Base-by-base conservation (phyloP, 92 coral and sea anemone genomes). In the Parazoanthus darwini region DNA sequence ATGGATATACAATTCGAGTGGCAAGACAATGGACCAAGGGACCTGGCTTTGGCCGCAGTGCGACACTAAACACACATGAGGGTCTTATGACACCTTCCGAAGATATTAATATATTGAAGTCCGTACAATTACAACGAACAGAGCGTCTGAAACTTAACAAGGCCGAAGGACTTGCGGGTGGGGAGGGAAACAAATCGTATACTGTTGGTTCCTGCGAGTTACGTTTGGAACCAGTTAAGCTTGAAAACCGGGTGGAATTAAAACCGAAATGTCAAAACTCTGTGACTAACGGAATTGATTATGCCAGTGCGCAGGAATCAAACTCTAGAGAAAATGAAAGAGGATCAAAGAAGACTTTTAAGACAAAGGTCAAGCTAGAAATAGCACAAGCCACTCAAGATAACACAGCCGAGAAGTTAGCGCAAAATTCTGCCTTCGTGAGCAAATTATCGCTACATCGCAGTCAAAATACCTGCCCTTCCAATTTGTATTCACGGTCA, bases 401-500 rank as follows among this genome's bases (percentile, higher is more conserved):
- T 43, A 26, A 33, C 26, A 80, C n/a, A 44, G 35, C 38, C 20
- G 56, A 66, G 4, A 82, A 82, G 36, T 9, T 26, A 67, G 26
- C 33, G 25, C 43, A 48, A 84, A 35, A 84, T 26, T 26, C 78
- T 18, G 13, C 20, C 42, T 73, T 71, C 87, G 78, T 70, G 87
- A 84, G 87, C 15, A 26, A 71, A 3, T 48, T 25, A 70, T 46
- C 66, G 72, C 65, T 71, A 29, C 14, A 84, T 51, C 43, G 15
- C 23, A 72, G 15, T 25, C 78, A 46, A 72, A 84, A 48, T 73
- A 46, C 67, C 29, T n/a, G 14, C 59, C 26, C 25, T 42, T 20
- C 78, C 25, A 44, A 83, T 68, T 71, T 84, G 67, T 15, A 84
- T 84, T 71, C 79, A 43, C 71, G 68, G 43, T 84, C 87, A 73